Evolutionary conservation across 1,140 invertebrate genomes (phyloP), one percentile per base, ranked within the genome.

Genomic region (Eurosta solidaginis): DNA sequence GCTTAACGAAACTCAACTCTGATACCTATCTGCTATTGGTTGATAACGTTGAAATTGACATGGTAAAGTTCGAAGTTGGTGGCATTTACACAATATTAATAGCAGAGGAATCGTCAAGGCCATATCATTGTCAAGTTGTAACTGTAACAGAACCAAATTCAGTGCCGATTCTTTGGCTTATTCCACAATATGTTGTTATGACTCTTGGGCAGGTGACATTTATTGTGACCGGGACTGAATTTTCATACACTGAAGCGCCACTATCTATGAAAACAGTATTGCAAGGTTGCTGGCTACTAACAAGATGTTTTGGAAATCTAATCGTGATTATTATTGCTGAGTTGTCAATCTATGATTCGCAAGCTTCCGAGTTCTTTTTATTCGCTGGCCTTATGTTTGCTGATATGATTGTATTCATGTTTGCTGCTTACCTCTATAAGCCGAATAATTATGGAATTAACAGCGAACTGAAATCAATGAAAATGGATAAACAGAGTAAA

Each of bases 271-370:
- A 97, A 85, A 96, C 96, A 0, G 92, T 99, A 0, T 82, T 99
- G 1, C 94, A 96, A 87, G 96, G 97, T 2, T 91, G 92, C 0
- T 98, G 96, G 95, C 89, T 97, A 6, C 86, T 98, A 1, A 98
- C 96, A 0, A 94, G 94, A 1, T 95, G 97, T 0, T 91, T 98
- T 83, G 97, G 97, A n/a, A 97, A 98, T 89, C 88, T 98, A 1
- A 93, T 99, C 7, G 93, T 98, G 1, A 91, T 98, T 27, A n/a
- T n/a, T n/a, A n/a, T n/a, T 99, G 42, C 93, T 96, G n/a, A 93
- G 90, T 1, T 89, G 87, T 80, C 78, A 83, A 6, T 79, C 81
- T 0, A 63, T 88, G 6, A 88, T 88, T 73, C 82, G 84, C 1
- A 85, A 78, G 89, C 93, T 27, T 91, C 90, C 33, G 96, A 97